Percentiles rank a stretch among this genome's conserved stretches.
These are phyloP conservation scores for Mystacornis crossleyi DNA, from an alignment of 2,113 vertebrate genomes.

Conservation along the genomic window DNA sequence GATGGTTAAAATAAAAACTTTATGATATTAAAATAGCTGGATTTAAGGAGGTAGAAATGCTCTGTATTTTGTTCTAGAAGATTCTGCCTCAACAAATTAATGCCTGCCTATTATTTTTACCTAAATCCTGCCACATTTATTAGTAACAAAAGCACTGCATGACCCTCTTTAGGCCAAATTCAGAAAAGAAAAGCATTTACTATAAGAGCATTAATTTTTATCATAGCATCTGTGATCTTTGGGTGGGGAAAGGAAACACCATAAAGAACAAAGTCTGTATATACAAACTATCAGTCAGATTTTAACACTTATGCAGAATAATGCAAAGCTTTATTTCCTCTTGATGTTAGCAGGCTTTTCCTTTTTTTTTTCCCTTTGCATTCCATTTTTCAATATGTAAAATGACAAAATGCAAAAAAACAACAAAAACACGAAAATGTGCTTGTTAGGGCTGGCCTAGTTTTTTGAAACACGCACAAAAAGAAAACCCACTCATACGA, in stretches of 20 bases:
- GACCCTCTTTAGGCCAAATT: neutral
- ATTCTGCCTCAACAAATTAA: neutral
- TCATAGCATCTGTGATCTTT: constrained; percentile 12
- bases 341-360: constrained; percentile 9
- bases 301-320: constrained; percentile 55
- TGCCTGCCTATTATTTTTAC: neutral
- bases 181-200: neutral
- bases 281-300: constrained; percentile 56
- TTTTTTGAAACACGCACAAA: constrained; percentile 51
- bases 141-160: neutral
- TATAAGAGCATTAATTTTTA: constrained; percentile 32
- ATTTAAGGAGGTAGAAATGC: neutral
- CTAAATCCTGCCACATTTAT: neutral
- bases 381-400: constrained; percentile 55
- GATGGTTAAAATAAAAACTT: constrained; percentile 52
- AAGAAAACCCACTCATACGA: constrained; percentile 47
- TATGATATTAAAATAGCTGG: constrained; percentile 21
- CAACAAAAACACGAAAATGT: constrained; percentile 42
- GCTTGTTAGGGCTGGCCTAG: constrained; percentile 53
- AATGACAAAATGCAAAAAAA: constrained; percentile 63
- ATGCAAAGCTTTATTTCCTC: constrained; percentile 53
- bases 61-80: neutral
- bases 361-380: constrained; percentile 6
- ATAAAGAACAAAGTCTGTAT: constrained; percentile 41
- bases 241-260: constrained; percentile 39